Evolutionary conservation across 1,140 invertebrate species (phyloP).

Genomic region (Macrobrachium nipponense): DNA sequence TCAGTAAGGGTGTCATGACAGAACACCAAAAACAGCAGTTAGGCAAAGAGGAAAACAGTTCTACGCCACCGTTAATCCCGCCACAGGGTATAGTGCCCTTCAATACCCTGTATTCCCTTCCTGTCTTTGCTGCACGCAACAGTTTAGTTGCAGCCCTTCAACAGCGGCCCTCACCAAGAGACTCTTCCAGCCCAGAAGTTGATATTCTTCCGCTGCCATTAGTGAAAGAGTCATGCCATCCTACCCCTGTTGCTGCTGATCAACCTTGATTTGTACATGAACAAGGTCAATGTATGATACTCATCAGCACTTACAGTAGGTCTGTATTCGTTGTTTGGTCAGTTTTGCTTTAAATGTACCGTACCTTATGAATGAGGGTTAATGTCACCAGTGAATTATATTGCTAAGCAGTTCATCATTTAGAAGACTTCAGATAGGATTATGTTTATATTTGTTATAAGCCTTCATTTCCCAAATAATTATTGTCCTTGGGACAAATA

Average conservation of each 20-base stretch:
- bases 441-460: no score
- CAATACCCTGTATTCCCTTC: conserved; percentile 48
- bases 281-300: not conserved
- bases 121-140: conserved; percentile 37
- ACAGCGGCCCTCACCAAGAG: conserved; percentile 25
- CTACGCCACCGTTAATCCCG: conserved; percentile 31
- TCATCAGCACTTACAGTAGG: no score
- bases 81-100: conserved; percentile 43
- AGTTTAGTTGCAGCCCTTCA: conserved; percentile 45
- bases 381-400: no score
- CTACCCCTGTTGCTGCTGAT: conserved; percentile 40
- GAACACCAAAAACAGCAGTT: conserved; percentile 36
- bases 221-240: conserved; percentile 43
- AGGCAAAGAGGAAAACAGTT: conserved; percentile 14
- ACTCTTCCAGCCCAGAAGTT: conserved; percentile 41
- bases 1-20: conserved; percentile 48
- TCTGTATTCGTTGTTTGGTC: no score
- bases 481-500: no score
- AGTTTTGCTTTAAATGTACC: no score
- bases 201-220: conserved; percentile 46
- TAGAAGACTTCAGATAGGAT: no score
- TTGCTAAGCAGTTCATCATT: no score
- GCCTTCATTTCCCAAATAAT: no score
- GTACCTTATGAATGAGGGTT: no score
- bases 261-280: conserved; percentile 34